Percentiles rank a stretch among this genome's conserved stretches.
Conservation (phyloP, 2,888 invertebrate species). For the Nephrotoma flavescens region DNA sequence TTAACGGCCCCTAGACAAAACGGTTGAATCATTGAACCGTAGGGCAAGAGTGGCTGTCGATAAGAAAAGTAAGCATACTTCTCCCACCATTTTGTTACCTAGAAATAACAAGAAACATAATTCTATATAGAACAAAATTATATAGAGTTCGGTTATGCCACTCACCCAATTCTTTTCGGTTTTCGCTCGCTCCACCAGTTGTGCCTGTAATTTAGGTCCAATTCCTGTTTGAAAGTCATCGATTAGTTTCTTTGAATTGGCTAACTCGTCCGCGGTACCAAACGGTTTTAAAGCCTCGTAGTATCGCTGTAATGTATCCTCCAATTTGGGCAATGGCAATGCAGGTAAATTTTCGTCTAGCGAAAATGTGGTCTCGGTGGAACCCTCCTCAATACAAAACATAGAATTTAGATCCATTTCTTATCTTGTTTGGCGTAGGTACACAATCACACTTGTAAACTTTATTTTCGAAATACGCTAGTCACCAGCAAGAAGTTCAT, state of each 20-base stretch:
- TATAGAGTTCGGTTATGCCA: background rate
- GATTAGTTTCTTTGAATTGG: conserved; percentile 31
- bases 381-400: conserved; percentile 19
- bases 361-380: conserved; percentile 32
- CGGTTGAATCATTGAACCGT: conserved; percentile 35
- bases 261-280: conserved; percentile 31
- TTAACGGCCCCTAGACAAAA: conserved; percentile 21
- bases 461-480: background rate
- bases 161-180: conserved; percentile 37
- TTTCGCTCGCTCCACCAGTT: conserved; percentile 31
- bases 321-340: conserved; percentile 37
- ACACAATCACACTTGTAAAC: background rate
- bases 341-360: conserved; percentile 36
- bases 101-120: background rate
- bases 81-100: conserved; percentile 40
- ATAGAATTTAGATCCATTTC: conserved; percentile 27
- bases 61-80: conserved; percentile 37
- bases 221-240: conserved; percentile 34
- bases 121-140: background rate
- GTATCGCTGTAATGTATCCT: conserved; percentile 37
- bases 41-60: conserved; percentile 36
- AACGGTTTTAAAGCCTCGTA: conserved; percentile 36
- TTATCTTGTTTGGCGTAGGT: background rate
- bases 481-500: background rate
- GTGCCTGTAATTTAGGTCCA: conserved; percentile 34